These are phyloP conservation scores for Ophioderma brevispina DNA, from an alignment of 35 echinoderm and acorn worm genomes.

Conservation along the genomic window DNA sequence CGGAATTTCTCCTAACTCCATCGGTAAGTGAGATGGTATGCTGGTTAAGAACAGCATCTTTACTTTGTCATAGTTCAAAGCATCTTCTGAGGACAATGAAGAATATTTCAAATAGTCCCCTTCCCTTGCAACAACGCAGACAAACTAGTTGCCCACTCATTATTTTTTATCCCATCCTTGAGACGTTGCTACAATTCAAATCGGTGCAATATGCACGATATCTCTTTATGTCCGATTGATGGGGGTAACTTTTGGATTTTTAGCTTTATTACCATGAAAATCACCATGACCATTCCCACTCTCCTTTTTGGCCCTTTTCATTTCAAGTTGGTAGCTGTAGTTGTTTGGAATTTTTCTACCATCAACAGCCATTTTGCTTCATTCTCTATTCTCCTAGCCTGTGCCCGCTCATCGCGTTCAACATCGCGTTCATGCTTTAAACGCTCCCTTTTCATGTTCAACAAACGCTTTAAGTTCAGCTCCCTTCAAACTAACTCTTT, in stretches of 20 bases:
- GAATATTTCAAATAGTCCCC: constrained; percentile 1
- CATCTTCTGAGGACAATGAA: no score
- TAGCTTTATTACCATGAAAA: constrained; percentile 8
- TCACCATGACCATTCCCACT: not conserved
- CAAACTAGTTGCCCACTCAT: constrained; percentile 20
- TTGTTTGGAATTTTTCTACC: not conserved
- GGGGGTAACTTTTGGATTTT: not conserved
- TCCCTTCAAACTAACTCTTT: not conserved
- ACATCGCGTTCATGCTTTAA: not conserved
- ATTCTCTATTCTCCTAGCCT: no score
- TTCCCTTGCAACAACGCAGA: constrained; percentile 5
- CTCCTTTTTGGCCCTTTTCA: not conserved
- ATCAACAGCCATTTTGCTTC: not conserved
- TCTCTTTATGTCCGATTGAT: not conserved
- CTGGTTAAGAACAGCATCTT: not conserved
- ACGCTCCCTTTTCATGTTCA: not conserved
- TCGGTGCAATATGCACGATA: not conserved
- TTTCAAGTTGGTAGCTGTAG: not conserved
- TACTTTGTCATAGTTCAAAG: no score
- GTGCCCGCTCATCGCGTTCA: no score
- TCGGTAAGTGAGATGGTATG: constrained; percentile 4
- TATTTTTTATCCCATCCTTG: constrained; percentile 11
- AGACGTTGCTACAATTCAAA: not conserved
- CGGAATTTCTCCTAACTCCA: not conserved
- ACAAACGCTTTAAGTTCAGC: not conserved